These are phyloP conservation scores for Mormyrus hasselquistii DNA, from an alignment of 2,797 vertebrate species.

Conservation along the genomic window DNA sequence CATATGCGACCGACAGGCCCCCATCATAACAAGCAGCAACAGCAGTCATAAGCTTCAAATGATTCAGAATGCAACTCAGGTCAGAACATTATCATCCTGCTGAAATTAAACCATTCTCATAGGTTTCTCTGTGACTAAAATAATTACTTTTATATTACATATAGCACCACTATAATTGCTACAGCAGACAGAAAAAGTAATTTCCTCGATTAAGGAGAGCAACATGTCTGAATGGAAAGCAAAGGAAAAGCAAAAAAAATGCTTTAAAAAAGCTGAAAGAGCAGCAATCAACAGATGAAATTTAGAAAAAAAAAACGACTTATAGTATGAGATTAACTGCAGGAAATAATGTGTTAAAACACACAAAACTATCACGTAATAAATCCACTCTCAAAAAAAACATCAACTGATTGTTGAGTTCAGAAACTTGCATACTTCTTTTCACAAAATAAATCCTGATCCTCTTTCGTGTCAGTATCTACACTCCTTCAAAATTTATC, in stretches of 20 bases:
- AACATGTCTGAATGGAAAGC: slow-evolving; percentile 4
- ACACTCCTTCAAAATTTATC: background rate
- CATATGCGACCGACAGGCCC: background rate
- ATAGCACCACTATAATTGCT: slow-evolving; percentile 1
- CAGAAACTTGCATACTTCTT: slow-evolving; percentile 21
- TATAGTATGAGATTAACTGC: background rate
- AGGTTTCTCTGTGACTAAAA: background rate
- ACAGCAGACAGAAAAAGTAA: background rate
- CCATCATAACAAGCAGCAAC: background rate
- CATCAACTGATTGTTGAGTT: background rate
- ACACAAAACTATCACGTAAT: slow-evolving; percentile 12
- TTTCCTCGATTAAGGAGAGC: background rate
- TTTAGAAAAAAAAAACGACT: background rate
- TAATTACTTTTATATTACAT: slow-evolving; percentile 9
- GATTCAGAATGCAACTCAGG: background rate
- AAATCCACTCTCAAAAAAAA: background rate
- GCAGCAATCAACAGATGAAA: background rate
- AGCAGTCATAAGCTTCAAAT: background rate
- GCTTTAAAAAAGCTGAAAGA: background rate
- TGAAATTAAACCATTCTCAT: slow-evolving; percentile 10
- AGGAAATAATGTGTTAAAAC: slow-evolving; percentile 12
- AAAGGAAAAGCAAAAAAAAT: background rate
- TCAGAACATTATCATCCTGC: background rate
- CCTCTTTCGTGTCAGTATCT: background rate
- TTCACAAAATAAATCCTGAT: background rate